phyloP scores from a whole-genome alignment of 1,140 invertebrate genomes.

The Bicyclus anynana region DNA sequence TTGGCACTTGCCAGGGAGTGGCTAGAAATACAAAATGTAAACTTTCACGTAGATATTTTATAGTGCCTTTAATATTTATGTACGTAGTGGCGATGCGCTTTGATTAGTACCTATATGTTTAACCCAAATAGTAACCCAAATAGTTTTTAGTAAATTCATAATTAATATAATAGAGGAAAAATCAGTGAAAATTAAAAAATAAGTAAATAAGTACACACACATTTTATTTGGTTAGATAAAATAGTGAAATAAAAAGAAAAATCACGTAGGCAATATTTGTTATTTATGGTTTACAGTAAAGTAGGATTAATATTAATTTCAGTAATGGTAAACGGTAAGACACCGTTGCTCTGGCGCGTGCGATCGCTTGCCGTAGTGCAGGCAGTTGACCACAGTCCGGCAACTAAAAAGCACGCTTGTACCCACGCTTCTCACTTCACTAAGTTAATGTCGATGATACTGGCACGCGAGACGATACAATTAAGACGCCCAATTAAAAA shows the following conservation, averaged over 20 bases:
- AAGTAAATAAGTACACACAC: too few relatives aligned
- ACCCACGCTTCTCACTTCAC: slow-evolving; percentile 11
- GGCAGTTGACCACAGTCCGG: slow-evolving; percentile 69
- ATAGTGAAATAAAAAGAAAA: too few relatives aligned
- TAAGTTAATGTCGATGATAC: slow-evolving; percentile 23
- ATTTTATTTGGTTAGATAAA: too few relatives aligned
- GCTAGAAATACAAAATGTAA: slow-evolving; percentile 23
- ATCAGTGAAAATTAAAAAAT: too few relatives aligned
- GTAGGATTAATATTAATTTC: slow-evolving; percentile 3
- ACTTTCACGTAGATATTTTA: slow-evolving; percentile 24
- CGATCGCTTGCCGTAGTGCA: slow-evolving; percentile 42
- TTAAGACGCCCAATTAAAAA: slow-evolving; percentile 33
- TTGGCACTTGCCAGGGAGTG: slow-evolving; percentile 20
- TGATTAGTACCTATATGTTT: not conserved
- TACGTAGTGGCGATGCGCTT: not conserved
- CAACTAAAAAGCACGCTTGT: slow-evolving; percentile 47
- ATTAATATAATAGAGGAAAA: too few relatives aligned
- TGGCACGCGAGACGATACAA: slow-evolving; percentile 38
- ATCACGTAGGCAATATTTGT: too few relatives aligned
- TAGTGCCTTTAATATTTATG: not conserved
- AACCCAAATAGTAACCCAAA: not conserved
- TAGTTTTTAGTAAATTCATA: too few relatives aligned
- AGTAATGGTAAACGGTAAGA: slow-evolving; percentile 19
- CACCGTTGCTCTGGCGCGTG: slow-evolving; percentile 20
- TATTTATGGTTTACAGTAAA: too few relatives aligned